A percentile compares a stretch with the other conserved stretches of the same genome.
Evolutionary conservation across 2,888 invertebrate species (phyloP).

Genomic region (Drosophila eohydei): DNA sequence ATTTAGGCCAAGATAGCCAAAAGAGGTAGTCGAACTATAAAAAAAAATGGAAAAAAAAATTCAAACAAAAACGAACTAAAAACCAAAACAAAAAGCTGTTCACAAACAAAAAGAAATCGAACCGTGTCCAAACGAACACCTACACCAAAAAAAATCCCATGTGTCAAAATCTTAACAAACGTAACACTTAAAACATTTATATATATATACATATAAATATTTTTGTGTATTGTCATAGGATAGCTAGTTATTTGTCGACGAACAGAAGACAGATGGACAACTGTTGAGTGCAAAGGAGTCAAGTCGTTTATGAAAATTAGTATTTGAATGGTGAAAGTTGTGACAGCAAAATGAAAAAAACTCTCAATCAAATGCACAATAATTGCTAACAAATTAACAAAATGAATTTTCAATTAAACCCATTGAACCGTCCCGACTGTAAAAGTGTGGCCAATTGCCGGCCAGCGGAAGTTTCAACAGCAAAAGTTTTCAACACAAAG

Average conservation of each 20-base stretch:
- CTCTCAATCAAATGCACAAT: constrained; percentile 56
- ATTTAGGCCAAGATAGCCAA: constrained; percentile 64
- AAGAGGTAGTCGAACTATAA: constrained; percentile 55
- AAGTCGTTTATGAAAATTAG: constrained; percentile 46
- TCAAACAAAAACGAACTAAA: constrained; percentile 15
- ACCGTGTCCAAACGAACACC: constrained; percentile 49
- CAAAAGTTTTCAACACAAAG: constrained; percentile 33
- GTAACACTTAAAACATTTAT: constrained; percentile 23
- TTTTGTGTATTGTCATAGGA: constrained; percentile 17
- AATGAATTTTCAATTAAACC: constrained; percentile 60
- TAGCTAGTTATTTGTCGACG: constrained; percentile 16
- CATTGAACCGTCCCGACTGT: constrained; percentile 36
- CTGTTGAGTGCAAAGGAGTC: constrained; percentile 47
- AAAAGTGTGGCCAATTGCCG: constrained; percentile 60
- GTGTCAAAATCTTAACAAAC: constrained; percentile 43
- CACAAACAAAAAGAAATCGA: constrained; percentile 55
- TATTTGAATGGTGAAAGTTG: constrained; percentile 59
- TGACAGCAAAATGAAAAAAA: constrained; percentile 28
- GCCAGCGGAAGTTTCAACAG: constrained; percentile 54
- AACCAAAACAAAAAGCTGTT: constrained; percentile 36
- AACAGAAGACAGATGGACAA: constrained; percentile 17
- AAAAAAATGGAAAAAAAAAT: constrained; percentile 4
- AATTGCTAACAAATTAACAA: constrained; percentile 66
- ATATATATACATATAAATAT: constrained; percentile 1
- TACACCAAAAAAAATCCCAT: constrained; percentile 34